Base-by-base conservation (phyloP, 2,113 vertebrate genomes). In the Echinops telfairi region DNA sequence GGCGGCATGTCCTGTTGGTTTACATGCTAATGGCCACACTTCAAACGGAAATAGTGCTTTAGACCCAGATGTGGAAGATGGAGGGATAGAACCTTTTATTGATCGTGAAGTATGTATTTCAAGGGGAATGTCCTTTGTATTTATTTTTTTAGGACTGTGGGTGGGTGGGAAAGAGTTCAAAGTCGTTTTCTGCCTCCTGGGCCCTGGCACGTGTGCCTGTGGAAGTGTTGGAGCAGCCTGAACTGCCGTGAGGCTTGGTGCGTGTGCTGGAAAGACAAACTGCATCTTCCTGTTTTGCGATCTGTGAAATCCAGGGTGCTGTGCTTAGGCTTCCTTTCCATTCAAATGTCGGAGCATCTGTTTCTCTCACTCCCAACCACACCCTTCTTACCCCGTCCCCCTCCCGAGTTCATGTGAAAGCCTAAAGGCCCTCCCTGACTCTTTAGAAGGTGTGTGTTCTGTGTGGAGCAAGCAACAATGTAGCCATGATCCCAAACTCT, bases 231-330 rank as follows among this genome's bases (percentile, higher is more conserved):
- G 93, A 95, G 91, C 92, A 93, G 96, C 75, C 86, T 89, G 92
- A 93, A 92, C 96, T 95, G 90, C 23, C 83, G 96, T 93, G 93
- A 82, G 95, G 96, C 93, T 90, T 89, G 94, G 95, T 91, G 29
- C 80, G 90, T 95, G 94, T 96, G 95, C 96, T 95, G 94, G 96
- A 88, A 96, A 87, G 47, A 53, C 40, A 40, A 90, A 22, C 47
- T 86, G 89, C 93, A 81, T 95, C 64, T 79, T 64, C 83, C 53
- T 96, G 92, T 96, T 95, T 95, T 95, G 77, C 96, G 96, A 93
- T 93, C 86, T 97, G 96, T 97, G 96, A 88, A 96, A 97, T 97
- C 80, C 97, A 97, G 97, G 97, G 96, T 96, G 97, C 96, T 94
- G 94, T 95, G 93, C 83, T 96, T 93, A 92, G 47, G 94, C 94